Percentiles rank a stretch among this genome's conserved stretches.
Conservation (phyloP, 2,888 invertebrate genomes). For the Erebia ligea region DNA sequence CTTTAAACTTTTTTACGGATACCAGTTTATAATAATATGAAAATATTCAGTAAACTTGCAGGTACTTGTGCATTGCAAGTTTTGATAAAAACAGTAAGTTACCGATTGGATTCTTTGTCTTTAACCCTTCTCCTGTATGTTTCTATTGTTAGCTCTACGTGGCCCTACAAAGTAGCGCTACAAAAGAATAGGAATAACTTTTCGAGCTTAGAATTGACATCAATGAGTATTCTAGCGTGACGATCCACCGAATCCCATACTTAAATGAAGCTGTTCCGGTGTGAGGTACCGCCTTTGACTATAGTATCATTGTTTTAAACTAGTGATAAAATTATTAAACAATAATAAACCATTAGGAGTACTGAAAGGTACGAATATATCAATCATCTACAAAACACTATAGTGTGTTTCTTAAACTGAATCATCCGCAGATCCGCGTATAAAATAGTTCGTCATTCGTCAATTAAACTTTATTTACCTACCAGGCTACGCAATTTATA, state of each 20-base stretch:
- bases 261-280: too few species aligned
- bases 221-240: too few species aligned
- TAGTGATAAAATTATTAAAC: too few species aligned
- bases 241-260: too few species aligned
- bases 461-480: constrained; percentile 40
- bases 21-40: constrained; percentile 1
- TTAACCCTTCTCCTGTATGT: background rate
- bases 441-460: constrained; percentile 21
- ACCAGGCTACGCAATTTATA: constrained; percentile 42
- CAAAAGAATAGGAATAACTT: background rate
- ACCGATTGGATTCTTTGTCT: background rate
- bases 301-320: too few species aligned
- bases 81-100: background rate
- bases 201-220: too few species aligned
- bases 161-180: background rate
- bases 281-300: too few species aligned
- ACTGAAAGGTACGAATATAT: background rate
- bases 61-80: background rate
- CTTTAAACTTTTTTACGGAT: constrained; percentile 9
- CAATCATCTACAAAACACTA: background rate
- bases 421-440: constrained; percentile 8
- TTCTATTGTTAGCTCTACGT: too few species aligned
- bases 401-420: constrained; percentile 1
- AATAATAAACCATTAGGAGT: too few species aligned
- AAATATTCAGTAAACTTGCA: constrained; percentile 6